These are phyloP conservation scores for Ostrea edulis DNA, from an alignment of 1,140 invertebrate genomes.

Conservation along the genomic window DNA sequence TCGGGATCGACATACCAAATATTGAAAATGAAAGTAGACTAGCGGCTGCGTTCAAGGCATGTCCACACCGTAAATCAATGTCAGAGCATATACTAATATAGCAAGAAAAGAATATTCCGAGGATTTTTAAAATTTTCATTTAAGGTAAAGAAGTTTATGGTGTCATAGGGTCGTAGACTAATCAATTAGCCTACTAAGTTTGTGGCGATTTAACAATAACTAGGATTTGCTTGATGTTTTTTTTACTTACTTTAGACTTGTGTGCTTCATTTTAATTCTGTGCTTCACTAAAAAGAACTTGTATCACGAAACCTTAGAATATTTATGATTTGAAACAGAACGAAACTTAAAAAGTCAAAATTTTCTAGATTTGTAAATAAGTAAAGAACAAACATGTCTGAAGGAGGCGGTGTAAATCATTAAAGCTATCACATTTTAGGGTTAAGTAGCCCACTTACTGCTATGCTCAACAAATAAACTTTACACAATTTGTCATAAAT, in stretches of 20 bases:
- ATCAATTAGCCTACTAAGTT: no score
- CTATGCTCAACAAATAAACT: slow-evolving; percentile 33
- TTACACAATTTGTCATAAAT: slow-evolving; percentile 43
- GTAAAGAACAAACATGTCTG: slow-evolving; percentile 27
- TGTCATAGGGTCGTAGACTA: no score
- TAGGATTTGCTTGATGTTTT: no score
- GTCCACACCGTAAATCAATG: not conserved
- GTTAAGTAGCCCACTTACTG: slow-evolving; percentile 16
- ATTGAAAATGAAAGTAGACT: slow-evolving; percentile 18
- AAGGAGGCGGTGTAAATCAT: slow-evolving; percentile 13
- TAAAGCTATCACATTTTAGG: slow-evolving; percentile 27
- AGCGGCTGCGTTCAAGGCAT: not conserved
- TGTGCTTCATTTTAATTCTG: no score
- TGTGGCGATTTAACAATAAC: no score
- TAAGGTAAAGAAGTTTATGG: no score
- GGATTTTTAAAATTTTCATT: no score
- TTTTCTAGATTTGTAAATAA: slow-evolving; percentile 27
- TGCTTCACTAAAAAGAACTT: not conserved
- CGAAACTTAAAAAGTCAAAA: not conserved
- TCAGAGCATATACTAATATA: no score
- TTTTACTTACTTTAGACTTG: no score
- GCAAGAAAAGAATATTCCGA: no score
- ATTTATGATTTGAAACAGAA: not conserved
- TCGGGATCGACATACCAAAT: slow-evolving; percentile 4
- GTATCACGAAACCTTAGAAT: not conserved